Evolutionary conservation across 2,797 vertebrate species (phyloP).

Genomic region (Dallia pectoralis): DNA sequence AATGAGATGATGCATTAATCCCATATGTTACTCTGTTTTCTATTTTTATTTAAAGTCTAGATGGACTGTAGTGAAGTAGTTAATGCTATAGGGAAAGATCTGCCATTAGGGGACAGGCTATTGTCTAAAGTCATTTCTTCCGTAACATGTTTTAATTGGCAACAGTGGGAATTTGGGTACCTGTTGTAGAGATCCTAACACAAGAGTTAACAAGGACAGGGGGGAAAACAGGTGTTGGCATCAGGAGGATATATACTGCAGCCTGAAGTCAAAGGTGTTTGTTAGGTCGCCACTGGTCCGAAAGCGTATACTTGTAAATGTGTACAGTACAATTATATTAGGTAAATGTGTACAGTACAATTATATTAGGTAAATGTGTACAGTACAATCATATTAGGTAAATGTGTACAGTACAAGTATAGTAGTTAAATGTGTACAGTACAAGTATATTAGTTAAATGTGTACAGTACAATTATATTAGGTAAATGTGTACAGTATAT

Average conservation of each 20-base stretch:
- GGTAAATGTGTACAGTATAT: no score
- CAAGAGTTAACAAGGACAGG: neutral
- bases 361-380: neutral
- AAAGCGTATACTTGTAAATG: neutral
- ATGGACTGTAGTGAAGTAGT: neutral
- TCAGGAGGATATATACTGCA: neutral
- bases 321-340: no score
- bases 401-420: no score
- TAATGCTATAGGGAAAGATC: neutral
- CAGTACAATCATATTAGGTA: no score
- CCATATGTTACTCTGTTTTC: no score
- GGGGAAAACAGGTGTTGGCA: neutral
- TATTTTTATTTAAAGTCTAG: neutral
- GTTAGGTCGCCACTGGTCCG: neutral
- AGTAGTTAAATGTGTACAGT: no score
- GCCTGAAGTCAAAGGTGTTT: neutral
- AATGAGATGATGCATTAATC: no score
- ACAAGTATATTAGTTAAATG: no score
- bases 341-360: no score
- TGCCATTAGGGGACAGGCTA: neutral
- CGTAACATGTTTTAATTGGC: neutral
- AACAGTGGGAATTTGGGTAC: neutral
- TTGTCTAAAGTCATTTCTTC: neutral
- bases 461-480: no score
- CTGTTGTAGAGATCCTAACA: neutral